Conservation (phyloP, 2,797 vertebrate species). For the Falco biarmicus region DNA sequence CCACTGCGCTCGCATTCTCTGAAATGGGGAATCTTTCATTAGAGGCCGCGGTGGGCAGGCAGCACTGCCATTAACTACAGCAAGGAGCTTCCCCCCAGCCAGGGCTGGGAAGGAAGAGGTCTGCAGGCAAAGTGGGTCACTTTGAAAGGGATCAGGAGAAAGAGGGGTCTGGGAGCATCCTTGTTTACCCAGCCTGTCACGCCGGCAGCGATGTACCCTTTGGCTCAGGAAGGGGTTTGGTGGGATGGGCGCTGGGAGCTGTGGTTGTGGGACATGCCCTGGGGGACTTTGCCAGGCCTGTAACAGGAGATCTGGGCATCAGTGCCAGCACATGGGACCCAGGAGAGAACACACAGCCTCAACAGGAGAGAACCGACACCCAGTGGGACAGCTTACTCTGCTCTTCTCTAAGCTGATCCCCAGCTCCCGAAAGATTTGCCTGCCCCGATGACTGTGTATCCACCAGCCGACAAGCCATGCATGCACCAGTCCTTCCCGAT, state of each 20-base stretch:
- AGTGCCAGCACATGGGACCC: background rate
- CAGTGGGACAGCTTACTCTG: fast-evolving
- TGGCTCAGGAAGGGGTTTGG: background rate
- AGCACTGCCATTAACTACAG: background rate
- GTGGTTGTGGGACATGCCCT: background rate
- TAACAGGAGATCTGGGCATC: background rate
- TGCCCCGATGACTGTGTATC: background rate
- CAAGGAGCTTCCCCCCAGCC: background rate
- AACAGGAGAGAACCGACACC: background rate
- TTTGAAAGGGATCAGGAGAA: background rate
- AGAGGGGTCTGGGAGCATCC: background rate
- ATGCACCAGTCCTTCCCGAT: background rate
- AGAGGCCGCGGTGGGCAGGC: background rate
- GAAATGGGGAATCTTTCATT: conserved; percentile 1
- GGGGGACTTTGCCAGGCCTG: background rate
- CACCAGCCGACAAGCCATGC: background rate
- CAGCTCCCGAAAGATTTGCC: background rate
- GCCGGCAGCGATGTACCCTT: fast-evolving
- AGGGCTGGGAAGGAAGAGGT: background rate
- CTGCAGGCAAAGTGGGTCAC: background rate
- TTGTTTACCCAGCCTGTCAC: background rate
- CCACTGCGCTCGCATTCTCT: background rate
- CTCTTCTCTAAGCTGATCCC: background rate
- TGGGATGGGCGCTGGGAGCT: background rate
- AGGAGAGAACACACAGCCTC: background rate